Conservation (phyloP, 2,888 invertebrate species). For the Flabesymbios commensalis region DNA sequence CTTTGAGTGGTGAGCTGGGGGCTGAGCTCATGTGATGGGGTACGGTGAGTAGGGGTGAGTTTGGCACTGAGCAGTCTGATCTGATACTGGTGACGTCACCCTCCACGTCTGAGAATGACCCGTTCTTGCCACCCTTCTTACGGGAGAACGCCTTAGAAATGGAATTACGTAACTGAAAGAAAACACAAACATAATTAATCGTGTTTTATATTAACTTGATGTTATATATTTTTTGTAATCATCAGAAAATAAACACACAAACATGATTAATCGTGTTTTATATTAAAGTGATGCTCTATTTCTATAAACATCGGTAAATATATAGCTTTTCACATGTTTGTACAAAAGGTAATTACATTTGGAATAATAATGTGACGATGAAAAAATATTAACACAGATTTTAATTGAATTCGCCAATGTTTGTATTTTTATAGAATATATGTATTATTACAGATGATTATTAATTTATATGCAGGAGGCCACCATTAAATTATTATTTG, state of each 20-base stretch:
- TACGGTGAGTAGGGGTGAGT: conserved; percentile 64
- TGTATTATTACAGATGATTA: no score
- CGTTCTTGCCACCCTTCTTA: conserved; percentile 55
- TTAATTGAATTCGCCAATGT: no score
- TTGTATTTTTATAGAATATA: no score
- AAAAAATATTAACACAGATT: no score
- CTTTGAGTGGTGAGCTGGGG: conserved; percentile 29
- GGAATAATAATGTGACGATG: no score
- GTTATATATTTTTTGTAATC: background rate
- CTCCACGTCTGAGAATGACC: conserved; percentile 65
- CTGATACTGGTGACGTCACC: conserved; percentile 57
- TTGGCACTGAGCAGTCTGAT: conserved; percentile 65
- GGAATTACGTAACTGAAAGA: conserved; percentile 79
- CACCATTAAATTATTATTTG: no score
- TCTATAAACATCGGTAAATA: conserved; percentile 12
- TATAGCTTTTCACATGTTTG: no score
- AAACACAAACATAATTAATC: conserved; percentile 44
- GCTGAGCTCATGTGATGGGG: conserved; percentile 17
- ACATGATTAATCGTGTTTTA: background rate
- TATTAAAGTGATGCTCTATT: background rate
- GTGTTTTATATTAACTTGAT: background rate
- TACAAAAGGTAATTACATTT: no score
- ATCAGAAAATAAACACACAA: conserved; percentile 48
- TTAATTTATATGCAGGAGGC: no score
- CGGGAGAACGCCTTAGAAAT: conserved; percentile 96